These are phyloP conservation scores for Parnassius mnemosyne DNA, from an alignment of 2,888 invertebrate species.

Conservation along the genomic window DNA sequence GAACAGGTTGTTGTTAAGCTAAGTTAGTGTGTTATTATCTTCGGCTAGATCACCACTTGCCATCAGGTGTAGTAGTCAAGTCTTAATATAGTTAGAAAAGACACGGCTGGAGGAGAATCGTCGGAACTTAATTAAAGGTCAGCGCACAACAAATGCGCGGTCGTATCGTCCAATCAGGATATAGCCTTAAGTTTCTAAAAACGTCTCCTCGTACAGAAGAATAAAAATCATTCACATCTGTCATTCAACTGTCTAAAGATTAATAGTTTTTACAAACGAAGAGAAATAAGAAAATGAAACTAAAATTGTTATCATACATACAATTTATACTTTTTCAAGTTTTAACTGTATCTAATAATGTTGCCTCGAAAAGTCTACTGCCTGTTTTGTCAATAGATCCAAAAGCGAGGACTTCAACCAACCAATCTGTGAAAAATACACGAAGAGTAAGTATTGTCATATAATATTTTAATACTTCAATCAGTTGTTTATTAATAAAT, in stretches of 20 bases:
- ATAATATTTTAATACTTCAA: background rate
- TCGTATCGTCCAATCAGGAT: too few species aligned
- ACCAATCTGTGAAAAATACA: slow-evolving; percentile 28
- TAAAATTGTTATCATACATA: slow-evolving; percentile 21
- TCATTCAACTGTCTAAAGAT: slow-evolving; percentile 22
- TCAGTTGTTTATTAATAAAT: too few species aligned
- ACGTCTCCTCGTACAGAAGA: too few species aligned
- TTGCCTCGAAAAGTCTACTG: slow-evolving; percentile 38
- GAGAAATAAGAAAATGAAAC: slow-evolving; percentile 29
- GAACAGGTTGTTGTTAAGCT: too few species aligned
- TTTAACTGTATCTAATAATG: slow-evolving; percentile 20
- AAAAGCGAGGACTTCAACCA: slow-evolving; percentile 28
- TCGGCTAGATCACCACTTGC: too few species aligned
- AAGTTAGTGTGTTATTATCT: too few species aligned
- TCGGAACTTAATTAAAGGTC: too few species aligned
- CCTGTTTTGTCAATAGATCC: slow-evolving; percentile 46
- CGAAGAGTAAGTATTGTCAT: slow-evolving; percentile 16
- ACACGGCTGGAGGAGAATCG: too few species aligned
- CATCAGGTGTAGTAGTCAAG: too few species aligned
- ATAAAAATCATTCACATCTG: background rate
- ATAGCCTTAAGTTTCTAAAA: too few species aligned
- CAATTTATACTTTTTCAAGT: slow-evolving; percentile 7
- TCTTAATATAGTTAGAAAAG: too few species aligned
- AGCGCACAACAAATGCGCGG: too few species aligned
- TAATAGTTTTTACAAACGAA: slow-evolving; percentile 24